Base-by-base conservation (phyloP, 2,797 vertebrate species). In the Caiman crocodilus region DNA sequence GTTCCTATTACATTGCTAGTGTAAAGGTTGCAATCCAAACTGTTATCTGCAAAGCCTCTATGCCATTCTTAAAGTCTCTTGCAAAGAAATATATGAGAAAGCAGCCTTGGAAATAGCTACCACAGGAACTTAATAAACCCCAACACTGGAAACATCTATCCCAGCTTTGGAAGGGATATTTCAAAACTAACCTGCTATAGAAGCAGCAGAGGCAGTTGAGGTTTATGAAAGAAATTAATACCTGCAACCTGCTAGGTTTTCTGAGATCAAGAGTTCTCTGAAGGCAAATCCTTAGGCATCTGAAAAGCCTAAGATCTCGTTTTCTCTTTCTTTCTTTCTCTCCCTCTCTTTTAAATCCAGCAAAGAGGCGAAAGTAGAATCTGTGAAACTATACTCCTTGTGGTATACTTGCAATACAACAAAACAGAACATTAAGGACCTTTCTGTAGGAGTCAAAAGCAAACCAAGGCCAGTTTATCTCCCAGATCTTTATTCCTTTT, bases 11-110 rank as follows among this genome's bases (percentile, higher is more conserved):
- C 87, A 89, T 93, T 80, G 85, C 69, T 35, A 85, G 71, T 82
- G 77, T 78, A 88, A 96, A 92, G 89, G 59, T 74, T 89, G 82
- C 85, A 60, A 82, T 93, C 89, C 78, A 84, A 83, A 89, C 80
- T 61, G 60, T 85, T 93, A 82, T 85, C 90, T 92, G 88, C 90
- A 93, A 94, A 94, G 79, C 71, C 77, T 75, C 74, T 88, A 76
- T 73, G 77, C 82, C 85, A n/a, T 82, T 92, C 65, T 88, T 71
- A 89, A 82, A 88, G 63, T 77, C 83, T 85, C 90, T 76, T 50
- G 50, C 73, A 85, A 77, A 94, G 92, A 93, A 91, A 81, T 75
- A 25, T 28, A 14, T 87, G 88, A 84, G 79, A 94, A 93, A 96
- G 77, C 57, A 90, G 71, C 91, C 67, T 74, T 86, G 82, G 90